Evolutionary conservation across 1,140 invertebrate genomes (phyloP), one percentile per base, ranked within the genome.

Genomic region (Bombus huntii): DNA sequence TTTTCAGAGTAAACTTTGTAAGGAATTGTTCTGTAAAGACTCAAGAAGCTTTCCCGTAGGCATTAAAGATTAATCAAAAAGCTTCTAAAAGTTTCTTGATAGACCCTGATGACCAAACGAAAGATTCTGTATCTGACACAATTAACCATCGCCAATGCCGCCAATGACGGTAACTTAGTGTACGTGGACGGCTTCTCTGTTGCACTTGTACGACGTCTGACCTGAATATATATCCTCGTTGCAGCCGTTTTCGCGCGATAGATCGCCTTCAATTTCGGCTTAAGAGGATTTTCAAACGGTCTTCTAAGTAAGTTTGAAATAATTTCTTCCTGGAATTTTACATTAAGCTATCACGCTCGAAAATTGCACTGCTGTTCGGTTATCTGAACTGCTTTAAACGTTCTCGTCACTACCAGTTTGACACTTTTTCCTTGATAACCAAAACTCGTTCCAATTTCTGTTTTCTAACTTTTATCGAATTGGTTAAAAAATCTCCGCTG

Each of bases 121-220:
- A 80, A 44, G 37, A 25, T 39, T 25, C 22, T 39, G 42, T 25
- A 73, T 89, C 57, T 83, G 88, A 87, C 77, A 82, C 86, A 89
- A 90, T 89, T 89, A 76, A 70, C 71, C 59, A 71, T 68, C 65
- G 39, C 77, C 28, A 73, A 81, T 80, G 42, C 78, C 44, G 47
- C 5, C 47, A 53, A 53, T 22, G 47, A 53, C 18, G 59, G 59
- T 87, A 70, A 70, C 71, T 87, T 81, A 78, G 59, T 18, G 87
- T 70, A 87, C 79, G 86, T 75, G 77, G 79, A 86, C 89, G 92
- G 92, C 90, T 93, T 93, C 92, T 74, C 81, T 83, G 90, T 88
- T 75, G 66, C 90, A 90, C 81, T 92, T 91, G 39, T 92, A 92
- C 42, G 92, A 88, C 79, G 73, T 92, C 88, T 73, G 92, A 92